These are phyloP conservation scores for Plutella xylostella DNA, from an alignment of 2,888 invertebrate species.

Conservation along the genomic window DNA sequence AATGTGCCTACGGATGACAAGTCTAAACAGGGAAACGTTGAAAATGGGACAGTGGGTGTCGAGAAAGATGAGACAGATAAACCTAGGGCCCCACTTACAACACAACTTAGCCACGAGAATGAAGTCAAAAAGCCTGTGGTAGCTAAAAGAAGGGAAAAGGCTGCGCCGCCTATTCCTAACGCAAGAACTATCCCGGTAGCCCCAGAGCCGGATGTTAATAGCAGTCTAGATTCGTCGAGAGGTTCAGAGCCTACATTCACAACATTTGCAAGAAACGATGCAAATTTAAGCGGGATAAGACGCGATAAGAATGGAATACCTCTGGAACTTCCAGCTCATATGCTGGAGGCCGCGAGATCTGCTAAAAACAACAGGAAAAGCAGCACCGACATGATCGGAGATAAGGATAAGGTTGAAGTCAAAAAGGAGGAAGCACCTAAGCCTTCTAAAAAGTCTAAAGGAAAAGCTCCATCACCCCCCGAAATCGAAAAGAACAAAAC, in stretches of 20 bases:
- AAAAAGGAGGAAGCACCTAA: conserved; percentile 13
- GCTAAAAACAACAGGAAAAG: conserved; percentile 76
- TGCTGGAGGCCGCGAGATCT: conserved; percentile 78
- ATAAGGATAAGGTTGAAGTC: conserved; percentile 2
- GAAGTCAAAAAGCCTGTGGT: conserved; percentile 62
- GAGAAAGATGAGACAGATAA: conserved; percentile 30
- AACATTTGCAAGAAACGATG: conserved; percentile 51
- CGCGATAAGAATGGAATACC: conserved; percentile 73
- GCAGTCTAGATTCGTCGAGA: conserved; percentile 38
- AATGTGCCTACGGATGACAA: conserved; percentile 66
- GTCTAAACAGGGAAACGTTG: conserved; percentile 50
- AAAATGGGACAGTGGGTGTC: conserved; percentile 40
- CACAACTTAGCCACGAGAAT: conserved; percentile 64
- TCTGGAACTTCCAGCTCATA: conserved; percentile 77
- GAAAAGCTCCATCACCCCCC: conserved; percentile 80
- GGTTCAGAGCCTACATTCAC: conserved; percentile 38
- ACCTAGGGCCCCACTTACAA: conserved; percentile 45
- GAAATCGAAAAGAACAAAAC: conserved; percentile 53
- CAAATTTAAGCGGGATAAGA: conserved; percentile 71
- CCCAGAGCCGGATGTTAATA: conserved; percentile 40
- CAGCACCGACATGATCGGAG: not conserved
- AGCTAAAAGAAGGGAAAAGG: conserved; percentile 62
- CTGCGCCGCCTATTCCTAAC: conserved; percentile 62
- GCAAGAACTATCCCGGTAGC: conserved; percentile 49
- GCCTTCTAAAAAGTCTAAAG: conserved; percentile 68